These are phyloP conservation scores for Trididemnum clinides DNA, from an alignment of 23 tunicate genomes.

Conservation along the genomic window DNA sequence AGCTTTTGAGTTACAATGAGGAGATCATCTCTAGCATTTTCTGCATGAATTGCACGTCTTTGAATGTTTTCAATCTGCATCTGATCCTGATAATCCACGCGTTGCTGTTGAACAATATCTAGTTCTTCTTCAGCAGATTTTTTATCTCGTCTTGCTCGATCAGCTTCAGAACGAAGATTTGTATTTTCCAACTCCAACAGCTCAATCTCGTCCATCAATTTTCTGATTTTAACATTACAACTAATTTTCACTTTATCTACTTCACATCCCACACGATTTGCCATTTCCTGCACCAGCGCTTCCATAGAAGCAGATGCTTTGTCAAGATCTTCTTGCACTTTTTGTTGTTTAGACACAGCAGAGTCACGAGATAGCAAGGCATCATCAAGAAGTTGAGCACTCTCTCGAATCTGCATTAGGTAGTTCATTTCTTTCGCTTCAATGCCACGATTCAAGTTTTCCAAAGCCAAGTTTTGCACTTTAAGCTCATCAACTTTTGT, in stretches of 20 bases:
- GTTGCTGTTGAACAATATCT: conserved; percentile 25
- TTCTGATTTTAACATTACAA: conserved; percentile 34
- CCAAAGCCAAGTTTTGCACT: conserved; percentile 53
- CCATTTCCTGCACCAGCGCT: conserved; percentile 76
- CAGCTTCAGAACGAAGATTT: conserved; percentile 63
- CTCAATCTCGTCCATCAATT: conserved; percentile 71
- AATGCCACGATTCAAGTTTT: conserved; percentile 52
- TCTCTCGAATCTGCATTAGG: conserved; percentile 78
- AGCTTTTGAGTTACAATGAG: conserved; percentile 58
- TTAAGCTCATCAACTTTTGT: conserved; percentile 50
- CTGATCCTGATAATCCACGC: conserved; percentile 8
- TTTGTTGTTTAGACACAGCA: conserved; percentile 56
- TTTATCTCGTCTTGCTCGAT: conserved; percentile 73
- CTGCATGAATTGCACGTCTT: conserved; percentile 64
- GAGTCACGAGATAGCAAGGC: conserved; percentile 73
- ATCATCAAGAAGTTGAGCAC: conserved; percentile 64
- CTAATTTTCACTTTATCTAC: conserved; percentile 61
- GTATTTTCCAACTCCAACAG: conserved; percentile 60
- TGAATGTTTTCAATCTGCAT: conserved; percentile 57
- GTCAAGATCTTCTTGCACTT: conserved; percentile 56
- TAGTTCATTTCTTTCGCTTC: conserved; percentile 74
- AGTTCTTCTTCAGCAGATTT: conserved; percentile 72
- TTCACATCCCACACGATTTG: conserved; percentile 67
- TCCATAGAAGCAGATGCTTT: conserved; percentile 71
- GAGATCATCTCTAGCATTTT: conserved; percentile 70